Percentiles rank a stretch among this genome's conserved stretches.
phyloP scores from a whole-genome alignment of 1,140 invertebrate genomes.

The Sitobion miscanthi region DNA sequence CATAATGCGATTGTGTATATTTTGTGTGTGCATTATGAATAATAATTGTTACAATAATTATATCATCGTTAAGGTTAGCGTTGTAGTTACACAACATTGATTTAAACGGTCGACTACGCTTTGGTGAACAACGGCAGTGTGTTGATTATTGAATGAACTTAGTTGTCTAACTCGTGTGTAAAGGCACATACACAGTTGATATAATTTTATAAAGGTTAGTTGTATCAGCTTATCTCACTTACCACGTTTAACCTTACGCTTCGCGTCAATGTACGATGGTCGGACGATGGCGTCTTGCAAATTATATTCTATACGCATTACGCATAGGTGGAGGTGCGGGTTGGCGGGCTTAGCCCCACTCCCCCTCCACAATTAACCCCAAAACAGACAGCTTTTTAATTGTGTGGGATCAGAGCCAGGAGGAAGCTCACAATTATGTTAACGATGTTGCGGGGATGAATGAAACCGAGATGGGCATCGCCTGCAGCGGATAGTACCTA shows the following conservation, averaged over 20 bases:
- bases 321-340: background rate
- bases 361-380: too few relatives aligned
- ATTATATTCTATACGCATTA: background rate
- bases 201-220: background rate
- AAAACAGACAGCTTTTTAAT: too few relatives aligned
- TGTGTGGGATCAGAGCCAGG: too few relatives aligned
- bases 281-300: background rate
- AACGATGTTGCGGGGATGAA: too few relatives aligned
- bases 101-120: background rate
- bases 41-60: conserved; percentile 17
- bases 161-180: background rate
- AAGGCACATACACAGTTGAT: background rate
- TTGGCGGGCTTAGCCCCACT: too few relatives aligned
- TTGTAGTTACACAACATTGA: background rate
- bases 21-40: background rate
- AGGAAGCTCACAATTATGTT: too few relatives aligned
- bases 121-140: background rate
- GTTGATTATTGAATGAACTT: background rate
- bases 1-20: background rate
- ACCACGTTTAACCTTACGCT: background rate
- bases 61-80: background rate
- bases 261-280: background rate
- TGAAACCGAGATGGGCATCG: too few relatives aligned
- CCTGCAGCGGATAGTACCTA: too few relatives aligned
- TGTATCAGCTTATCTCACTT: background rate